Evolutionary conservation across 2,797 vertebrate species (phyloP).

Genomic region (Phrynocephalus guinanensis): DNA sequence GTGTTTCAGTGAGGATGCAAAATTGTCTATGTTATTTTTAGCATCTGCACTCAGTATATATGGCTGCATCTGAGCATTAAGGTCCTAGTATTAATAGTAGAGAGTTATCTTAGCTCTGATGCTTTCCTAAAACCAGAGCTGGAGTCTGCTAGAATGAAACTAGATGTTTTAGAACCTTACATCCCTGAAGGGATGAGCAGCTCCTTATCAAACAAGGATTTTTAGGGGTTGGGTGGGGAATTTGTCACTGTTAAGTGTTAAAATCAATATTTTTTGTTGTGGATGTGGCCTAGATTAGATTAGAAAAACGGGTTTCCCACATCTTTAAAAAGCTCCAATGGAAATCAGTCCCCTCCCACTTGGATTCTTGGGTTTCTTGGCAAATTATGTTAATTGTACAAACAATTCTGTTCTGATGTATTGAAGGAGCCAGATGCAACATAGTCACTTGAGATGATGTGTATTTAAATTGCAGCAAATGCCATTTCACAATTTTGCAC

Average conservation of each 20-base stretch:
- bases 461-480: too few species aligned
- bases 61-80: background rate
- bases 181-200: background rate
- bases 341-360: background rate
- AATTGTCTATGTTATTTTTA: background rate
- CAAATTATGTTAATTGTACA: too few species aligned
- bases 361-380: too few species aligned
- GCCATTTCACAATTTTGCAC: too few species aligned
- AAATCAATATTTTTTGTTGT: background rate
- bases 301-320: background rate
- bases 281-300: background rate
- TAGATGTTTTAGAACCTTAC: background rate
- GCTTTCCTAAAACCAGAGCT: background rate
- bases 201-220: background rate
- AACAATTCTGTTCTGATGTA: too few species aligned
- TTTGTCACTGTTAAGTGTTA: background rate
- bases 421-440: too few species aligned
- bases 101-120: background rate
- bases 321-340: background rate
- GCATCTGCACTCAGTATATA: too few species aligned
- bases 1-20: background rate
- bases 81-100: too few species aligned
- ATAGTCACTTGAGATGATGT: too few species aligned
- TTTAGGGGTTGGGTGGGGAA: background rate
- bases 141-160: background rate